These are phyloP conservation scores for Anguilla megastoma DNA, from an alignment of 2,797 vertebrate genomes.

Conservation along the genomic window DNA sequence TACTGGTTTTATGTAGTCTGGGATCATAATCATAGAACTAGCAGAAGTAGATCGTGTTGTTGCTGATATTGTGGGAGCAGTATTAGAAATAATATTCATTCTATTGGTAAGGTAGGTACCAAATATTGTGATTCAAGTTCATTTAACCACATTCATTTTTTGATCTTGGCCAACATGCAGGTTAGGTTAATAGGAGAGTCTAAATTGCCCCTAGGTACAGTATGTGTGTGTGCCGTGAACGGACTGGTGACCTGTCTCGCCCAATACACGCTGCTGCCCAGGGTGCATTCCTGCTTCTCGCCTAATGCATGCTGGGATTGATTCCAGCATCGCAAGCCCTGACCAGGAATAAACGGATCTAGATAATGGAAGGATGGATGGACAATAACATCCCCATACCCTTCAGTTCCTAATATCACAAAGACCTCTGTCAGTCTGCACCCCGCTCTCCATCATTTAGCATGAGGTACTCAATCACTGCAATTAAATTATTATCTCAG, in stretches of 20 bases:
- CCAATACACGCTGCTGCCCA: no score
- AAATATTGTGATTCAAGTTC: background rate
- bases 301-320: no score
- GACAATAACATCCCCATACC: no score
- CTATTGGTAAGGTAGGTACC: background rate
- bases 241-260: no score
- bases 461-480: conserved; percentile 53
- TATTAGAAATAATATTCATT: background rate
- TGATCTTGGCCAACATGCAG: background rate
- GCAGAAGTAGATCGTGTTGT: background rate
- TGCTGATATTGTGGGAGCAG: background rate
- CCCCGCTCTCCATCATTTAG: conserved; percentile 47
- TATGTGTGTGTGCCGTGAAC: no score
- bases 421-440: conserved; percentile 52
- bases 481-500: conserved; percentile 61
- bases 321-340: no score
- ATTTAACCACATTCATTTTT: conserved; percentile 17
- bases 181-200: no score
- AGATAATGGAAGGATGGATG: no score
- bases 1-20: background rate
- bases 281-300: no score
- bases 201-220: no score
- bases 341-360: no score
- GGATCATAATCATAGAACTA: background rate
- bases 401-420: background rate